phyloP scores from a whole-genome alignment of 2,888 invertebrate genomes.

The Agriopis marginaria region DNA sequence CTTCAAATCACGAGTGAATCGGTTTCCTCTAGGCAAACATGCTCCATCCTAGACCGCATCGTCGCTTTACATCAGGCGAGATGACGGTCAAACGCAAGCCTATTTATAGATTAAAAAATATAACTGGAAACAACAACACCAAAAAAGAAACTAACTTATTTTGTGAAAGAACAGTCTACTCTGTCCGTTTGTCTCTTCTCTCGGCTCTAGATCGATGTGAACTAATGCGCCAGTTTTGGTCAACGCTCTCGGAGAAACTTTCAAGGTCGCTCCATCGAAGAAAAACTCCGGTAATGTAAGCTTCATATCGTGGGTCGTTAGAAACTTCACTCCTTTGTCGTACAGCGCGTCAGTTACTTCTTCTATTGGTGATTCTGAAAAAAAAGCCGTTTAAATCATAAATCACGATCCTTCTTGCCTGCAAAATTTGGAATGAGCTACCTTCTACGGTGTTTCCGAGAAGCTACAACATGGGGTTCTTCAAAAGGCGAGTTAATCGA shows the following conservation, averaged over 20 bases:
- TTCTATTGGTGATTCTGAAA: slow-evolving; percentile 89
- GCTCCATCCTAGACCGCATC: too few species aligned
- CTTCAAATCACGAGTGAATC: too few species aligned
- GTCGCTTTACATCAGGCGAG: too few species aligned
- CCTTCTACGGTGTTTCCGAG: too few species aligned
- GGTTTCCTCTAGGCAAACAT: too few species aligned
- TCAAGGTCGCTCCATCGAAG: slow-evolving; percentile 91
- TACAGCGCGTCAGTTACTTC: slow-evolving; percentile 91
- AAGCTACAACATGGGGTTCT: too few species aligned
- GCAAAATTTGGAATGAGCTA: too few species aligned
- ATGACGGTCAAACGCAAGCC: too few species aligned
- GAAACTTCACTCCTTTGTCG: slow-evolving; percentile 89
- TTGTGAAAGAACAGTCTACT: slow-evolving; percentile 90
- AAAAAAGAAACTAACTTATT: slow-evolving; percentile 85
- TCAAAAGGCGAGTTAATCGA: too few species aligned
- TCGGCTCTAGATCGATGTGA: slow-evolving; percentile 90
- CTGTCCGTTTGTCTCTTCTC: slow-evolving; percentile 71
- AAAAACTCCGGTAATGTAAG: slow-evolving; percentile 90
- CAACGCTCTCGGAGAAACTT: slow-evolving; percentile 90
- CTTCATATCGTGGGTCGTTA: slow-evolving; percentile 92
- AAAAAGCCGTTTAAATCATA: not conserved
- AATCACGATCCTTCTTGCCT: too few species aligned
- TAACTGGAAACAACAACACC: too few species aligned
- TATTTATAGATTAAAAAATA: too few species aligned
- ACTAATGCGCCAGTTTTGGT: slow-evolving; percentile 91